Conservation (phyloP, 2,113 vertebrate genomes). For the Saiga tatarica region DNA sequence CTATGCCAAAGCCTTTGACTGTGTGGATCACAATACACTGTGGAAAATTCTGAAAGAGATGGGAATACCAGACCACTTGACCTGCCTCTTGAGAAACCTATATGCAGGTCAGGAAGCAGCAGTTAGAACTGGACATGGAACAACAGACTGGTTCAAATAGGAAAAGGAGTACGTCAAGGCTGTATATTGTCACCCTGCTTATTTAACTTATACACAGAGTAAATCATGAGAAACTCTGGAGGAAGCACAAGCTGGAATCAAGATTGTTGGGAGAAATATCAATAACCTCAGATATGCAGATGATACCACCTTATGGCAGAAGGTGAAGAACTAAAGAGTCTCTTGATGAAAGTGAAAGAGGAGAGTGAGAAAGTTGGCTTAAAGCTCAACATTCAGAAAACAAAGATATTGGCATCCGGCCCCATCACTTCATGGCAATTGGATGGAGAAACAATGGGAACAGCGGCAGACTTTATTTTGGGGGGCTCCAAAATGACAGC, state of each 20-base stretch:
- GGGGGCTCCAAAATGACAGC: neutral
- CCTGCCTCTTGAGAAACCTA: neutral
- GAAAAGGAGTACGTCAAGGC: accelerated
- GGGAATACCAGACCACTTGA: neutral
- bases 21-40: neutral
- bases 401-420: neutral
- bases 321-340: neutral
- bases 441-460: neutral
- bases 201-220: neutral
- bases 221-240: neutral
- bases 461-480: neutral
- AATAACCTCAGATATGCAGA: neutral
- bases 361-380: neutral
- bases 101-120: neutral
- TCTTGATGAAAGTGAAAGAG: neutral
- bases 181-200: neutral
- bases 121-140: neutral
- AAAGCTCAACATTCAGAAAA: neutral
- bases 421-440: neutral
- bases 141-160: neutral
- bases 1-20: neutral
- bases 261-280: neutral
- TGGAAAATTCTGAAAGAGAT: neutral
- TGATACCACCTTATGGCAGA: neutral
- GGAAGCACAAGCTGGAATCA: neutral